A percentile compares a stretch with the other conserved stretches of the same genome.
phyloP scores from a whole-genome alignment of 2,797 vertebrate genomes.

The Falco novaeseelandiae region DNA sequence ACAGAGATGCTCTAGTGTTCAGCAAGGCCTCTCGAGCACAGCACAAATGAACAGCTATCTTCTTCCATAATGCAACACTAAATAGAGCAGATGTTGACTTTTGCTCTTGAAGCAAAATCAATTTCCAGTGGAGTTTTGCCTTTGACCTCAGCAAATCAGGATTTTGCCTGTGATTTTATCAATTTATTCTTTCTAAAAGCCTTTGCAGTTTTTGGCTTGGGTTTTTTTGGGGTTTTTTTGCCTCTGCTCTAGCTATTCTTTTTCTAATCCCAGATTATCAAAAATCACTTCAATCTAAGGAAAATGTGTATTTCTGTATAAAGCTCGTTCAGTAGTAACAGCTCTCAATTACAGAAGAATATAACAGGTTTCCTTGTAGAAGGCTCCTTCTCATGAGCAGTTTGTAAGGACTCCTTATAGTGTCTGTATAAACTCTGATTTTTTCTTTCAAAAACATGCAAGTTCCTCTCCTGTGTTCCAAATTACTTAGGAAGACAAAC shows the following conservation, averaged over 20 bases:
- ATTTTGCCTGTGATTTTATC: neutral
- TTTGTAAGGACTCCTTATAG: neutral
- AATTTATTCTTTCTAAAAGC: slow-evolving; percentile 1
- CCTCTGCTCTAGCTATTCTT: neutral
- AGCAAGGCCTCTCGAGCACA: neutral
- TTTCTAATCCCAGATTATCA: slow-evolving; percentile 18
- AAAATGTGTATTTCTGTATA: neutral
- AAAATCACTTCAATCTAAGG: neutral
- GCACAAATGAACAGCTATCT: neutral
- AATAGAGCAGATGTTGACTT: slow-evolving; percentile 8
- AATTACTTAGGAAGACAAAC: neutral
- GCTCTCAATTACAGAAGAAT: neutral
- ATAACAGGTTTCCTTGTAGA: neutral
- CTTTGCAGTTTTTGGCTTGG: neutral
- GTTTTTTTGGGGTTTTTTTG: neutral
- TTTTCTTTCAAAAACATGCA: neutral
- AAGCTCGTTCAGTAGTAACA: neutral
- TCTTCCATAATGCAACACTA: neutral
- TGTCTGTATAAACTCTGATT: neutral
- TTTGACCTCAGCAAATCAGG: neutral
- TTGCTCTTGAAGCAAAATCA: slow-evolving; percentile 8
- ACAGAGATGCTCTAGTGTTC: neutral
- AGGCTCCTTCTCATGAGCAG: neutral
- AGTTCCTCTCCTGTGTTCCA: neutral
- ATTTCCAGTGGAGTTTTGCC: slow-evolving; percentile 1